phyloP scores from a whole-genome alignment of 2,888 invertebrate species.

The Cheilosia variabilis region DNA sequence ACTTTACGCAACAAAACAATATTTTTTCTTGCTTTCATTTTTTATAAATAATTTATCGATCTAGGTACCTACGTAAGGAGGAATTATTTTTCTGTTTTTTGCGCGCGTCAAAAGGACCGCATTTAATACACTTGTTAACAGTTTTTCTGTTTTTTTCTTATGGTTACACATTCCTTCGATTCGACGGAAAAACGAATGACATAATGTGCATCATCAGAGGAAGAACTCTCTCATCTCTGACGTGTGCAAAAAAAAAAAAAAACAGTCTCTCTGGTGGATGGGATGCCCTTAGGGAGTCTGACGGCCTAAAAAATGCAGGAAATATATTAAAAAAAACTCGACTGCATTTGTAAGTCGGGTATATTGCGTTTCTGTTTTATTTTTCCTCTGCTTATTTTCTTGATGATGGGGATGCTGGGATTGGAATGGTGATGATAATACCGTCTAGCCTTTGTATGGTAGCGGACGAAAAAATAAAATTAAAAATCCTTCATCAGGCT shows the following conservation, averaged over 20 bases:
- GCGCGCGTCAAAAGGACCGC: conserved; percentile 72
- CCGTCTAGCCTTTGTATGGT: conserved; percentile 68
- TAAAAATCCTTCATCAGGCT: conserved; percentile 45
- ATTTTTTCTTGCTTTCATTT: conserved; percentile 39
- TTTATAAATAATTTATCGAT: conserved; percentile 77
- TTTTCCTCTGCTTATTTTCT: conserved; percentile 28
- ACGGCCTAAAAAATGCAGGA: conserved; percentile 68
- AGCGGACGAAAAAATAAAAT: background rate
- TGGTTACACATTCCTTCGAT: conserved; percentile 17
- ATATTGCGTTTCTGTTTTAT: conserved; percentile 7
- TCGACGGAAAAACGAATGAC: conserved; percentile 67
- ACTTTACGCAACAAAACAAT: conserved; percentile 53
- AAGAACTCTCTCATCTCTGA: conserved; percentile 52
- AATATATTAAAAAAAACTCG: conserved; percentile 61
- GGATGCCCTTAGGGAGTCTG: conserved; percentile 72
- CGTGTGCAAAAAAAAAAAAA: conserved; percentile 17
- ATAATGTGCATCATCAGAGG: conserved; percentile 75
- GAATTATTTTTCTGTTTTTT: conserved; percentile 46
- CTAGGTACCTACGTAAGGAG: conserved; percentile 34
- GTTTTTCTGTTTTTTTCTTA: conserved; percentile 39
- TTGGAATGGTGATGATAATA: conserved; percentile 53
- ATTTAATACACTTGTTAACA: conserved; percentile 71
- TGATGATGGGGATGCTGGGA: conserved; percentile 61
- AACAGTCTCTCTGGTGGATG: conserved; percentile 41
- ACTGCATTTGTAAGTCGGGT: conserved; percentile 57